Base-by-base conservation (phyloP, 2,113 vertebrate species). In the Neotoma lepida region DNA sequence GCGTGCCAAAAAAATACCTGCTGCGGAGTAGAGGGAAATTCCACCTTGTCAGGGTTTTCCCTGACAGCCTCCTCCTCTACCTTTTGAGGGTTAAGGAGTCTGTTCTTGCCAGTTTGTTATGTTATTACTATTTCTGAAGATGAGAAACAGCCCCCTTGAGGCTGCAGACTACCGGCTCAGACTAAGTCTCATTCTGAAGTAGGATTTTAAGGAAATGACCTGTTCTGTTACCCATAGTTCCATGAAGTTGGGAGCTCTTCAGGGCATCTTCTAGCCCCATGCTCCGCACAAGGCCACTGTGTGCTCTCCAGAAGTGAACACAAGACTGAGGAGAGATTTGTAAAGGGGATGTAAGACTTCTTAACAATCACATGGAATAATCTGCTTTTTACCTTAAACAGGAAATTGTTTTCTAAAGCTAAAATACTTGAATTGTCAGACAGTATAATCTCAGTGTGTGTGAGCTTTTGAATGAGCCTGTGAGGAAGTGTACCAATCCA, bases 401-500 rank as follows among this genome's bases (percentile, higher is more conserved):
- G 66, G 90, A 96, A 86, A 54, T 58, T 63, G 81, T 93, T 91
- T 84, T 94, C 89, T 94, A 90, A 54, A 91, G 88, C 88, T 81
- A 74, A 95, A 91, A 80, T 95, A 95, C 98, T 98, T 97, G 92
- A 94, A 95, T 71, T 90, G 70, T 96, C 3, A 22, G 94, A 94
- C 94, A 80, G 24, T 95, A 95, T 97, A 91, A 89, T 68, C 86
- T 94, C 91, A 35, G 91, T 96, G 94, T 97, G 94, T 96, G 30
- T 92, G 96, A 51, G 71, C 82, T 97, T 93, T 96, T 92, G 93
- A 77, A 93, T 87, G 84, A 44, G 35, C 93, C 84, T 2, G 20
- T 35, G 86, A 97, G 86, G 84, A 97, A 63, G 6, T 98, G 97
- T 97, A 86, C 68, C 86, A 95, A 96, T 94, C 98, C 97, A 86